Conservation (phyloP, 2,113 vertebrate species). For the Tragelaphus strepsiceros region DNA sequence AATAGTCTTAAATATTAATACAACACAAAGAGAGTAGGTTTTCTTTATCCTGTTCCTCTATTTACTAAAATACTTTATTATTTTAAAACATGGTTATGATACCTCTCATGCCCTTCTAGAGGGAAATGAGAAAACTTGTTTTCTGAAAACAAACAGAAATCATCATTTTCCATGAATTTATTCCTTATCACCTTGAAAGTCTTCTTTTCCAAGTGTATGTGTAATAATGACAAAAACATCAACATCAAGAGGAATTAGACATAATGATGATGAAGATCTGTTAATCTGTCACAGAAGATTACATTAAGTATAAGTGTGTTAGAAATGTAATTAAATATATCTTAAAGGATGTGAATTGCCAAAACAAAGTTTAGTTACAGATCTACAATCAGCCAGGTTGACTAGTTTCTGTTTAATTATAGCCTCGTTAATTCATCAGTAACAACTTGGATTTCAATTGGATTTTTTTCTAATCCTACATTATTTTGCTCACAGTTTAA, state of each 20-base stretch:
- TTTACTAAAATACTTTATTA: neutral
- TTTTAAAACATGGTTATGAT: neutral
- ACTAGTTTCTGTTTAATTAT: constrained; percentile 69
- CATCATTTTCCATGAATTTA: neutral
- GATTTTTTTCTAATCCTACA: neutral
- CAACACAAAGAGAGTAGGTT: neutral
- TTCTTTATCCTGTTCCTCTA: neutral
- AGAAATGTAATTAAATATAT: constrained; percentile 67
- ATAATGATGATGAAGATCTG: neutral
- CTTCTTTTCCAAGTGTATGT: neutral
- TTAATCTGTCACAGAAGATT: constrained; percentile 28
- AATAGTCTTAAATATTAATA: neutral
- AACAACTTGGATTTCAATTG: constrained; percentile 44
- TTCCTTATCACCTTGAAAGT: constrained; percentile 24
- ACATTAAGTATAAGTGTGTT: constrained; percentile 54
- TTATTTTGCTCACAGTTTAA: constrained; percentile 54
- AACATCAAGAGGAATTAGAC: constrained; percentile 43
- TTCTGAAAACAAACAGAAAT: constrained; percentile 13
- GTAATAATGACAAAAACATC: constrained; percentile 47
- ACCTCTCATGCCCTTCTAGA: neutral
- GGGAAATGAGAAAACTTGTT: neutral
- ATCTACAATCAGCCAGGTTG: constrained; percentile 25
- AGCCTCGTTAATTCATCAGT: constrained; percentile 52
- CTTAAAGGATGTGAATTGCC: constrained; percentile 43
- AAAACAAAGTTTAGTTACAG: constrained; percentile 35